Conservation (phyloP, 2,797 vertebrate genomes). For the Tachyglossus aculeatus region DNA sequence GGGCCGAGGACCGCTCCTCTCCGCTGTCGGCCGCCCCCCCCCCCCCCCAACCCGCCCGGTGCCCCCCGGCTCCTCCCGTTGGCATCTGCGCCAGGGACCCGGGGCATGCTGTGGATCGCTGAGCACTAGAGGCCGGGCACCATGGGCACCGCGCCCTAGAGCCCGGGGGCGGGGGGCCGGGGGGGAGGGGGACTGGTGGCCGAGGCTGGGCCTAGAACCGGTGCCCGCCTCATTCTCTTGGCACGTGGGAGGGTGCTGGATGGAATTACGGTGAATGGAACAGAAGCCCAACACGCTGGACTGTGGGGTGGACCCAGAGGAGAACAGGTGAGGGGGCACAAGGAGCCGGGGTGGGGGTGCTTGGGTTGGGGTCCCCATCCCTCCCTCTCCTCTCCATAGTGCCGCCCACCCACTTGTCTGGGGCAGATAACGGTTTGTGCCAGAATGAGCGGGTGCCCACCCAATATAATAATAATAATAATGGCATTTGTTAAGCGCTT, state of each 20-base stretch:
- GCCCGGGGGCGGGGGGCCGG: conserved; percentile 61
- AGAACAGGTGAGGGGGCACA: conserved; percentile 86
- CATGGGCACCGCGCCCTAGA: conserved; percentile 73
- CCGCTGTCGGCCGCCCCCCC: not conserved
- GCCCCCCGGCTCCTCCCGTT: conserved; percentile 52
- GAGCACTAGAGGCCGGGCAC: conserved; percentile 59
- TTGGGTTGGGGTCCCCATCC: rapidly evolving
- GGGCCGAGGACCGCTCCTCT: conserved; percentile 28
- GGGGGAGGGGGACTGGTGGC: conserved; percentile 65
- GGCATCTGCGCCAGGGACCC: conserved; percentile 32
- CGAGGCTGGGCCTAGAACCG: conserved; percentile 66
- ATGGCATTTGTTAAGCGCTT: no score
- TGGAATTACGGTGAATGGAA: conserved; percentile 99
- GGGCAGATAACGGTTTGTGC: no score
- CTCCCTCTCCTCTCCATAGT: rapidly evolving
- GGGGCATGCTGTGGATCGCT: conserved; percentile 70
- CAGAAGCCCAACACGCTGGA: conserved; percentile 98
- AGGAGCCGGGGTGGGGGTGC: not conserved
- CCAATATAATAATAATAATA: no score
- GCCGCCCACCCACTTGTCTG: no score
- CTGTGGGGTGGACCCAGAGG: conserved; percentile 96
- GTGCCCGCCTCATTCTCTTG: conserved; percentile 97
- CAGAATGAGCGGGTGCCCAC: no score
- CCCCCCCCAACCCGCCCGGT: conserved; percentile 10
- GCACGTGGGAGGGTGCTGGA: conserved; percentile 96